Evolutionary conservation across 1,140 invertebrate species (phyloP), one percentile per base, ranked within the genome.

Genomic region (Sarcophaga peregrina): DNA sequence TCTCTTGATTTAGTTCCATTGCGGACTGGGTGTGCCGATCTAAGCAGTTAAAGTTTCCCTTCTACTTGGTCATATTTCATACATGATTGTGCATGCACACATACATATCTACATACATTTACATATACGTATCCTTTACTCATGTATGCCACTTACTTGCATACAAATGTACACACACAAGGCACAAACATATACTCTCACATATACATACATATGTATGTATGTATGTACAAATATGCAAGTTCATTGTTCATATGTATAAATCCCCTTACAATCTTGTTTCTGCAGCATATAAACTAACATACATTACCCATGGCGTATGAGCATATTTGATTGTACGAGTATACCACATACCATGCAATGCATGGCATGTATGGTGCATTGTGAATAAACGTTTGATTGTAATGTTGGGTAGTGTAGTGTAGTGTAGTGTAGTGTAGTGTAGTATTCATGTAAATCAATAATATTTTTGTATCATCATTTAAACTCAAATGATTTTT

Each of bases 401-500:
- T n/a, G n/a, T n/a, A n/a, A n/a, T n/a, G n/a, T n/a, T n/a, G n/a
- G n/a, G n/a, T n/a, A n/a, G n/a, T n/a, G n/a, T n/a, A n/a, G n/a
- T n/a, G n/a, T n/a, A n/a, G n/a, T n/a, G n/a, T n/a, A n/a, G n/a
- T n/a, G n/a, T n/a, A n/a, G n/a, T n/a, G n/a, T n/a, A n/a, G 4
- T 52, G 8, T 52, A 52, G 17, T 68, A 8, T 68, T 15, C n/a
- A 68, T 68, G 62, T 68, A 68, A 68, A 68, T 68, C 62, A 68
- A 68, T 68, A 68, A 68, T 20, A 68, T 20, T 68, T 68, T 68
- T 25, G 17, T 25, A 68, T 68, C 62, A 68, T 68, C 62, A 68
- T 68, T 68, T 68, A 68, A 68, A 58, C 54, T 20, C 17, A 8
- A 68, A 68, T 68, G 62, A 68, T 68, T 68, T 68, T 68, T 68